Evolutionary conservation across 2,797 vertebrate genomes (phyloP).

Genomic region (Aldrovandia affinis): DNA sequence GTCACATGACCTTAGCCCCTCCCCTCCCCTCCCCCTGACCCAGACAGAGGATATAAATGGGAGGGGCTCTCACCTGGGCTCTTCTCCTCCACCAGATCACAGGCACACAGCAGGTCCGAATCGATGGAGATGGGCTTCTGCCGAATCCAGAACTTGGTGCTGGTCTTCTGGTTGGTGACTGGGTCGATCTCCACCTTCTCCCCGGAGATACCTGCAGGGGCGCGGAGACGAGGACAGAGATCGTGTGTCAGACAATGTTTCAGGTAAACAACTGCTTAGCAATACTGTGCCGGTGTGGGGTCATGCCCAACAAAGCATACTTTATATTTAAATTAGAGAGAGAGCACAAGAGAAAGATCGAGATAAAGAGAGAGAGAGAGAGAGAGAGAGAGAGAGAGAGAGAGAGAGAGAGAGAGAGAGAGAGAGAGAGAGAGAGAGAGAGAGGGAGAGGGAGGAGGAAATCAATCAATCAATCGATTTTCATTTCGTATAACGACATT

Average conservation of each 20-base stretch:
- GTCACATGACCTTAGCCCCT: neutral
- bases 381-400: too few species aligned
- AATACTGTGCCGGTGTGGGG: too few species aligned
- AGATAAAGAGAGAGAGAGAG: neutral
- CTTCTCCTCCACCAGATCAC: constrained; percentile 97
- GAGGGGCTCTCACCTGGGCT: constrained; percentile 89
- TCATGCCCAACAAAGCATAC: too few species aligned
- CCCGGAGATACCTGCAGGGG: constrained; percentile 87
- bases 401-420: neutral
- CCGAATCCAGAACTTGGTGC: constrained; percentile 99
- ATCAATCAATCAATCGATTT: too few species aligned
- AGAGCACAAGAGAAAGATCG: neutral
- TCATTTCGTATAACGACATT: too few species aligned
- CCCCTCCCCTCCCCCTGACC: neutral
- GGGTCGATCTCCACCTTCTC: constrained; percentile 99
- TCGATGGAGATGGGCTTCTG: constrained; percentile 99
- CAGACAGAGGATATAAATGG: neutral
- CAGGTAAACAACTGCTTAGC: too few species aligned
- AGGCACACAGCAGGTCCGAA: constrained; percentile 97
- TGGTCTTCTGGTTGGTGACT: constrained; percentile 96
- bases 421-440: neutral
- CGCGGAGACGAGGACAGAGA: constrained; percentile 38
- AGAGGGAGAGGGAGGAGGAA: neutral
- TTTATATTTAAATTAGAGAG: neutral
- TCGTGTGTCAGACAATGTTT: neutral